Evolutionary conservation across 2,797 vertebrate genomes (phyloP).

Genomic region (Megaceryle alcyon): DNA sequence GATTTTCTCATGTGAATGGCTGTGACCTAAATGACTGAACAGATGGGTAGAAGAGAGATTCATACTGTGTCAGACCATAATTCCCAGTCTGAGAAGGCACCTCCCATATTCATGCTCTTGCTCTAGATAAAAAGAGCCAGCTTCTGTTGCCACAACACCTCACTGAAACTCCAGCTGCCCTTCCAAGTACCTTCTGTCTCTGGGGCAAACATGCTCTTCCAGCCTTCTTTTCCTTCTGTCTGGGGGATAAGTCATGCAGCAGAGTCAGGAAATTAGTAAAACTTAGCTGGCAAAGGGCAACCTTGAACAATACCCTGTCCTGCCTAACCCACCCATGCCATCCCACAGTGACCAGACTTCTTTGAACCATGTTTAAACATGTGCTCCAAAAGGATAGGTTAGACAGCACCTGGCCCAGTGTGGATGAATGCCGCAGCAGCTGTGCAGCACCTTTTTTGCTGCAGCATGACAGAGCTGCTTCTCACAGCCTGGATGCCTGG

Average conservation of each 20-base stretch:
- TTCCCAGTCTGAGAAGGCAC: not conserved
- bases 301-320: not conserved
- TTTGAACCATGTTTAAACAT: conserved; percentile 5
- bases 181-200: not conserved
- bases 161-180: not conserved
- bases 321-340: not conserved
- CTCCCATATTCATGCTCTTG: not conserved
- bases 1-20: not conserved
- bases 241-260: not conserved
- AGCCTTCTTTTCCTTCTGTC: not conserved
- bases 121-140: not conserved
- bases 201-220: not conserved
- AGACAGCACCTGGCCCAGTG: not conserved
- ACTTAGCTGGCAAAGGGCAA: not conserved
- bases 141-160: not conserved
- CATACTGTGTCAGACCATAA: not conserved
- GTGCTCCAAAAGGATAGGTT: not conserved
- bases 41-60: not conserved
- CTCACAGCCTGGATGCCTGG: not conserved
- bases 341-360: not conserved
- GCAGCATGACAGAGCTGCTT: not conserved
- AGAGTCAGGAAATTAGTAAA: not conserved
- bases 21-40: not conserved
- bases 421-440: not conserved
- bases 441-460: not conserved